Evolutionary conservation across 2,888 invertebrate genomes (phyloP).

Genomic region (Leptura quadrifasciata): DNA sequence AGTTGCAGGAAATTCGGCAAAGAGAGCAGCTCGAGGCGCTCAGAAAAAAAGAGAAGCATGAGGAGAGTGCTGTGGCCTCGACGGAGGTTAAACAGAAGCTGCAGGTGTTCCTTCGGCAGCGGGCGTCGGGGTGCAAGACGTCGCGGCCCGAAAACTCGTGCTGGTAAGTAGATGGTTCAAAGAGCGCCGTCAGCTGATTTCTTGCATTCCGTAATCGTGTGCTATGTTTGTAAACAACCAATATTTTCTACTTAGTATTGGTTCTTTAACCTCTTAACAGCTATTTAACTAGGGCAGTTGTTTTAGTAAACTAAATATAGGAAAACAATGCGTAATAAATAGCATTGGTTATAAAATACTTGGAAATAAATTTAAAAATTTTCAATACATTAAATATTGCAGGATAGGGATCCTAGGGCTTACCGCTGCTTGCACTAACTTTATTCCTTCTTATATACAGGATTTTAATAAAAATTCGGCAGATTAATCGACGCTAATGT

Average conservation of each 20-base stretch:
- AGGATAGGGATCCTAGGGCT: too few relatives aligned
- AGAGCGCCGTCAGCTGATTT: constrained; percentile 51
- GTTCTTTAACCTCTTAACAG: constrained; percentile 7
- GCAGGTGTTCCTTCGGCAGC: constrained; percentile 80
- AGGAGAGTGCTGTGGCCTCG: constrained; percentile 97
- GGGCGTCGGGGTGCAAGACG: constrained; percentile 71
- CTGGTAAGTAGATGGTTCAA: constrained; percentile 67
- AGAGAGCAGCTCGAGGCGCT: constrained; percentile 90
- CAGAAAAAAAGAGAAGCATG: constrained; percentile 94
- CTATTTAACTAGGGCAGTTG: neutral
- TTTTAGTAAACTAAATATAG: neutral
- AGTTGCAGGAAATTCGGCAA: constrained; percentile 84
- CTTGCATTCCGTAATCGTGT: constrained; percentile 29
- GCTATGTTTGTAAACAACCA: constrained; percentile 42
- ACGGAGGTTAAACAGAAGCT: constrained; percentile 97
- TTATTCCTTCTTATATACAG: too few relatives aligned
- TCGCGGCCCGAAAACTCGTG: constrained; percentile 72
- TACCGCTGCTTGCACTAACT: too few relatives aligned
- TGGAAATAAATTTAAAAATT: too few relatives aligned
- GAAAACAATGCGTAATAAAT: neutral
- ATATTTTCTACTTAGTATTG: constrained; percentile 8
- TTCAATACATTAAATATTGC: too few relatives aligned
- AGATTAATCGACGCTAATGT: too few relatives aligned
- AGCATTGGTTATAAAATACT: too few relatives aligned
- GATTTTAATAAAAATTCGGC: too few relatives aligned